Percentiles rank a stretch among this genome's conserved stretches.
These are phyloP conservation scores for Cephalotes varians DNA, from an alignment of 2,888 invertebrate genomes.

Conservation along the genomic window DNA sequence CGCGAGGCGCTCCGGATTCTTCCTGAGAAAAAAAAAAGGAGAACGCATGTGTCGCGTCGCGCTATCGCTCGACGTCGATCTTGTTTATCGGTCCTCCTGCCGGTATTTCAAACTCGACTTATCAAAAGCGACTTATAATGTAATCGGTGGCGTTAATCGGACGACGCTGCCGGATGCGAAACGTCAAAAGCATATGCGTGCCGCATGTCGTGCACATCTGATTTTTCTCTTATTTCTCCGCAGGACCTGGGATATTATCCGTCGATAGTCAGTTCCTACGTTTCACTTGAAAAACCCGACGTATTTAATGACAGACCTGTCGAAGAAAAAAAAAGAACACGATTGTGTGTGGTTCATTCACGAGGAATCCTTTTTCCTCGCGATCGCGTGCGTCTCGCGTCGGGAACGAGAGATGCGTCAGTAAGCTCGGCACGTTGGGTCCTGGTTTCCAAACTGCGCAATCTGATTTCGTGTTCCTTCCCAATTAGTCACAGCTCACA, in stretches of 20 bases:
- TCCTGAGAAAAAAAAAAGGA: neutral
- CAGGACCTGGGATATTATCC: neutral
- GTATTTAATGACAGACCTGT: neutral
- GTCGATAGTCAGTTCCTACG: neutral
- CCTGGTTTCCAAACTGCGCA: neutral
- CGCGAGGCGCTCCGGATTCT: neutral
- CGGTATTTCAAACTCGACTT: conserved; percentile 17
- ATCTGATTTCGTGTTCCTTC: conserved; percentile 8
- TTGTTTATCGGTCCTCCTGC: conserved; percentile 19
- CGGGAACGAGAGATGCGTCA: neutral
- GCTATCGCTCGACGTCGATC: conserved; percentile 19
- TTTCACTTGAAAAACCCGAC: neutral
- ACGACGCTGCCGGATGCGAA: conserved; percentile 78
- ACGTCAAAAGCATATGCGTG: conserved; percentile 82
- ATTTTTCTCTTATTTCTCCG: neutral
- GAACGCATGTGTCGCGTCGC: neutral
- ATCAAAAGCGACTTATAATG: neutral
- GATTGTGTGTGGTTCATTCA: neutral
- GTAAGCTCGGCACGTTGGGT: neutral
- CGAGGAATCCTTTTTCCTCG: neutral
- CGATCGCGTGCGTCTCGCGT: neutral
- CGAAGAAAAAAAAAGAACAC: neutral
- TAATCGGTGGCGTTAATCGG: conserved; percentile 28
- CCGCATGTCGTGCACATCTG: conserved; percentile 55
- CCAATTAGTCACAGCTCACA: neutral